phyloP scores from a whole-genome alignment of 2,797 vertebrate species.

The Acanthurus leucopareius region DNA sequence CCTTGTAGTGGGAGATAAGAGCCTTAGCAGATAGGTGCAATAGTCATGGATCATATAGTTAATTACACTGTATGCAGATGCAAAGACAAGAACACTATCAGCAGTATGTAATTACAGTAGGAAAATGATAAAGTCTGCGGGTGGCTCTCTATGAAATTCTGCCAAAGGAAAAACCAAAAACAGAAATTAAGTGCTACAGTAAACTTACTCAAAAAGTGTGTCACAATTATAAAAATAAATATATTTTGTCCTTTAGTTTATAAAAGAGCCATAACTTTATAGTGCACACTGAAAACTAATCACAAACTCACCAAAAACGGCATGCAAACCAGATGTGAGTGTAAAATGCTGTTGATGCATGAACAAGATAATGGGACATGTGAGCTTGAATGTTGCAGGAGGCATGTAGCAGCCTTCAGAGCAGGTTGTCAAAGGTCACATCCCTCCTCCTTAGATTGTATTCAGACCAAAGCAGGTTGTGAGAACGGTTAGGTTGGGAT shows the following conservation, averaged over 20 bases:
- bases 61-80: conserved; percentile 32
- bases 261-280: neutral
- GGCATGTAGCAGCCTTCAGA: neutral
- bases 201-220: neutral
- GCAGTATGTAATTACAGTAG: conserved; percentile 3
- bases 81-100: conserved; percentile 4
- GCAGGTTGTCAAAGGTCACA: neutral
- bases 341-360: neutral
- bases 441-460: neutral
- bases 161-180: neutral
- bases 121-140: neutral
- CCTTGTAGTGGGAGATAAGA: conserved; percentile 14
- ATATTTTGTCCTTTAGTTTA: neutral
- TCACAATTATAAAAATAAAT: neutral
- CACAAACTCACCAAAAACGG: neutral
- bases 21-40: conserved; percentile 3
- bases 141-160: neutral
- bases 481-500: too few species aligned
- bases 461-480: too few species aligned
- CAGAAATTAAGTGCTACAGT: neutral
- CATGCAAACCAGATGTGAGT: neutral
- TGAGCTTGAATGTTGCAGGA: neutral
- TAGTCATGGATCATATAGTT: conserved; percentile 34
- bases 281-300: neutral
- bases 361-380: conserved; percentile 13